A percentile compares a stretch with the other conserved stretches of the same genome.
phyloP scores from a whole-genome alignment of 2,888 invertebrate genomes.

The Sipha maydis region DNA sequence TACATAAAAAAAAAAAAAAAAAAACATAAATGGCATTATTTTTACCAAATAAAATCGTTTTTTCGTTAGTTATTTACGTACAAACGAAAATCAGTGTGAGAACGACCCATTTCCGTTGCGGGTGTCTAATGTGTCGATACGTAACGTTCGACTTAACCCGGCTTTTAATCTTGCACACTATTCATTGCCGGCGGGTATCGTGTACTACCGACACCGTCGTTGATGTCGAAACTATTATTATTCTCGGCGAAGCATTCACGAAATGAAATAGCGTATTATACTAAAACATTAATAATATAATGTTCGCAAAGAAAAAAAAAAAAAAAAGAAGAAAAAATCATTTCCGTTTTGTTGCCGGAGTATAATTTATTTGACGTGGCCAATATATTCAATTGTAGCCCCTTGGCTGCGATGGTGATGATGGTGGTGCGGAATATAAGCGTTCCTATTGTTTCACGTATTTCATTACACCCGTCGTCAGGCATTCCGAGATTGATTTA shows the following conservation, averaged over 20 bases:
- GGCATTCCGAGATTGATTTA: constrained; percentile 3
- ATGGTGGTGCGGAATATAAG: neutral
- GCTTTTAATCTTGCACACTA: too few species aligned
- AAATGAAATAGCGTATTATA: constrained; percentile 8
- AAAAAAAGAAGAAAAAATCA: neutral
- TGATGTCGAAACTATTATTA: neutral
- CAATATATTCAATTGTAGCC: constrained; percentile 19
- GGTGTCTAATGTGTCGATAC: too few species aligned
- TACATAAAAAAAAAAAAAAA: too few species aligned
- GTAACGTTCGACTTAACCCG: too few species aligned
- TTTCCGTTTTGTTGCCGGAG: neutral
- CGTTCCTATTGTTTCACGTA: constrained; percentile 32
- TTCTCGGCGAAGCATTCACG: neutral
- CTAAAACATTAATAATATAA: neutral
- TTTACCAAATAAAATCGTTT: too few species aligned
- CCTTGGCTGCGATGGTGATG: neutral
- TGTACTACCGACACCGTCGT: neutral
- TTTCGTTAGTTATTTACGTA: too few species aligned
- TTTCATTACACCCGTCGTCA: neutral
- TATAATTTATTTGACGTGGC: constrained; percentile 31
- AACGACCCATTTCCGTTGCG: too few species aligned
- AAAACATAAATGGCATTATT: too few species aligned
- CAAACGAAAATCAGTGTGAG: too few species aligned
- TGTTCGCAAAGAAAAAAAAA: neutral
- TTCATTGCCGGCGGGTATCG: neutral